phyloP scores from a whole-genome alignment of 2,113 vertebrate species.

The Pangasianodon gigas region DNA sequence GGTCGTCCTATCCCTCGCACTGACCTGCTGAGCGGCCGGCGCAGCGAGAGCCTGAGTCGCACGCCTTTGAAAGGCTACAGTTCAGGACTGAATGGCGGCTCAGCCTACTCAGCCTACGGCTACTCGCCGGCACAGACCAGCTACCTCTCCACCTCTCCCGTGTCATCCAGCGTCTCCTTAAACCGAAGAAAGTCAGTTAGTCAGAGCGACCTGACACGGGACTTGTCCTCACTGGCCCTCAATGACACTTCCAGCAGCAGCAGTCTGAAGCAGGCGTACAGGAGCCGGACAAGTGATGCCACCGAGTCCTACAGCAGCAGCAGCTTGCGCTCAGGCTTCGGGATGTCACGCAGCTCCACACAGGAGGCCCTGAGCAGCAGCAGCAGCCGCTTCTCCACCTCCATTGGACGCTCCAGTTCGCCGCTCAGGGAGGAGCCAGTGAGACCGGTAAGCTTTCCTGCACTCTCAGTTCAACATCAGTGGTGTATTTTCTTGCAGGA shows the following conservation, averaged over 20 bases:
- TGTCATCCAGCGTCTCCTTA: constrained; percentile 69
- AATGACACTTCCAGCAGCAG: constrained; percentile 70
- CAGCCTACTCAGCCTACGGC: constrained; percentile 66
- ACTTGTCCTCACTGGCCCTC: constrained; percentile 81
- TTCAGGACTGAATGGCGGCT: constrained; percentile 77
- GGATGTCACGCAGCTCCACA: constrained; percentile 70
- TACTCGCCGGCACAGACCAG: constrained; percentile 65
- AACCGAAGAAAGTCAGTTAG: constrained; percentile 84
- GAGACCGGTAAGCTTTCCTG: constrained; percentile 52
- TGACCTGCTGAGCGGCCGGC: constrained; percentile 74
- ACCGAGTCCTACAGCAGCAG: constrained; percentile 62
- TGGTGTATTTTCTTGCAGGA: not conserved
- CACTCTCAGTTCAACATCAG: not conserved
- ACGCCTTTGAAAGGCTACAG: constrained; percentile 68
- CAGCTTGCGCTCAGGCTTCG: constrained; percentile 59
- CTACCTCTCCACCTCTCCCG: constrained; percentile 76
- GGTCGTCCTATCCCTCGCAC: constrained; percentile 79
- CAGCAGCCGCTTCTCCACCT: constrained; percentile 65
- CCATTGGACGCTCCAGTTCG: constrained; percentile 61
- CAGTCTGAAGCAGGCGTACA: constrained; percentile 67
- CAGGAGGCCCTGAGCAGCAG: constrained; percentile 71
- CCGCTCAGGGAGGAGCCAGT: constrained; percentile 67
- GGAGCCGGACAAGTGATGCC: constrained; percentile 63
- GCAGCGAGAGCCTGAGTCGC: constrained; percentile 81
- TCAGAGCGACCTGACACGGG: constrained; percentile 86